Evolutionary conservation across 2,113 vertebrate genomes (phyloP), one percentile per base, ranked within the genome.

Genomic region (Abramis brama): DNA sequence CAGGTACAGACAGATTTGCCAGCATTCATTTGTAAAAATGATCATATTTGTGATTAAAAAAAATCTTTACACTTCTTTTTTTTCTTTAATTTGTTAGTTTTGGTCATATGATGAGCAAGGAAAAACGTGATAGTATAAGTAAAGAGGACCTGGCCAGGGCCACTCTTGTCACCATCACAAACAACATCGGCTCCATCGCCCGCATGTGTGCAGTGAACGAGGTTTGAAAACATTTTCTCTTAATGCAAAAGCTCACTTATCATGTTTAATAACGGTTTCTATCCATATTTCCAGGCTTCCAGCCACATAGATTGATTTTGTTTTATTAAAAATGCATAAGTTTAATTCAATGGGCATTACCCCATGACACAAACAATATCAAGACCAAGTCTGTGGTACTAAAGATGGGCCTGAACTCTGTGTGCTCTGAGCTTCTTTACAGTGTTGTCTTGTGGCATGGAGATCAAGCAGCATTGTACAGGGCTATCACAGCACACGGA

Each of bases 401-500:
- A 3, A 75, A 39, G 27, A 66, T 85, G 83, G 50, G 64, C 33
- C 21, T 55, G 23, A 52, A 79, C 62, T 82, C 95, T 96, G 75
- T 85, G 64, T 95, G 95, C 93, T 95, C 93, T 96, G 87, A 95
- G 95, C 95, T 95, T 96, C 95, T 96, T 95, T 96, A 96, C 94
- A 95, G 94, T 96, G 95, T 94, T 95, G 95, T 94, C 95, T 95
- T 96, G 95, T 96, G 92, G 93, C 92, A 92, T 94, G 94, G 94
- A 94, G 94, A 95, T 97, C 96, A 97, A 97, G 96, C 96, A 97
- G 96, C 96, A 97, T 97, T 97, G 96, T 97, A 97, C 96, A 97
- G 96, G 96, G 96, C 96, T 97, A 97, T 97, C 96, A 97, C 93
- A 95, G 94, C 94, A 91, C 43, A 91, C 92, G 93, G 95, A 92